These are phyloP conservation scores for Drosophila ambigua DNA, from an alignment of 1,140 invertebrate genomes.

Conservation along the genomic window DNA sequence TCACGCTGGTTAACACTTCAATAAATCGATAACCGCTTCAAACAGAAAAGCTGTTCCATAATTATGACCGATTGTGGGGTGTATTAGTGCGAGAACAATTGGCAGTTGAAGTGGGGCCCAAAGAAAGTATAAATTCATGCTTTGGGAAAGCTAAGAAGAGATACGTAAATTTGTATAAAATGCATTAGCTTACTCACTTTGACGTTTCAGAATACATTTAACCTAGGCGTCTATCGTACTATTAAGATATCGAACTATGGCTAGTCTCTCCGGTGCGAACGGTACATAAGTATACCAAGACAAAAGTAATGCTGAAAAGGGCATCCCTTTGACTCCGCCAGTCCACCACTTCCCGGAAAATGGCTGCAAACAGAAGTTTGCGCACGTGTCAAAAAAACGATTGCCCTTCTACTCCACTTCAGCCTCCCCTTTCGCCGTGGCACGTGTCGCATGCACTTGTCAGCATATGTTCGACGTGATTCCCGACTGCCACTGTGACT, in stretches of 20 bases:
- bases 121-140: too few relatives aligned
- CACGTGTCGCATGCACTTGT: constrained; percentile 64
- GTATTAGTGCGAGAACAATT: constrained; percentile 58
- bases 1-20: constrained; percentile 77
- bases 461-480: constrained; percentile 70
- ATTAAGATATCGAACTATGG: too few relatives aligned
- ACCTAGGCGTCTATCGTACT: too few relatives aligned
- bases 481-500: constrained; percentile 58
- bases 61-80: constrained; percentile 63
- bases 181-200: constrained; percentile 38
- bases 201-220: too few relatives aligned
- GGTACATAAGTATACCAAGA: too few relatives aligned
- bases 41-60: constrained; percentile 77
- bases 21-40: constrained; percentile 81
- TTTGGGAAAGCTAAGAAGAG: constrained; percentile 2
- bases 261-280: too few relatives aligned
- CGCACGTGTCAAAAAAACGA: constrained; percentile 76
- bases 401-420: constrained; percentile 46
- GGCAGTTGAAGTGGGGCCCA: background rate
- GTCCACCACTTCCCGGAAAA: constrained; percentile 13
- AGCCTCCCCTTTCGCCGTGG: constrained; percentile 23
- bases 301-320: too few relatives aligned
- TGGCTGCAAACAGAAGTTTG: constrained; percentile 69
- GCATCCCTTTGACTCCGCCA: too few relatives aligned
- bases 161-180: constrained; percentile 58